Evolutionary conservation across 2,888 invertebrate species (phyloP), one percentile per base, ranked within the genome.

Genomic region (Dione vanillae): DNA sequence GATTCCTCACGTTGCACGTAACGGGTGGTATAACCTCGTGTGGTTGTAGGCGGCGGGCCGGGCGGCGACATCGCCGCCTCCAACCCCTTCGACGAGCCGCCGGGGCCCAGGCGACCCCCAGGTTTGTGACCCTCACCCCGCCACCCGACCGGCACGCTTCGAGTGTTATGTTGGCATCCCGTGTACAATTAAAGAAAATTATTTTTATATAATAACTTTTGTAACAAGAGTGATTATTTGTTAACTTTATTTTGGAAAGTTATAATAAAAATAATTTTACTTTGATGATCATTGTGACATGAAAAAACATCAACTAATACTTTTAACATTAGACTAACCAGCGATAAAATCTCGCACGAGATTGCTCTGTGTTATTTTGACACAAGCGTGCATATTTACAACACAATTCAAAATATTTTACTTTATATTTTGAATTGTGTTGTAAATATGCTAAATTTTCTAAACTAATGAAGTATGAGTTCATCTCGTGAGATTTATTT

Each of bases 31-130:
- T 77, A 79, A 75, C 75, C 74, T 75, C 78, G 78, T 82, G 79
- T 82, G 80, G 89, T 92, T 90, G 89, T 92, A 92, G 92, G 92
- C 91, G 92, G 91, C 83, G 92, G 91, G 87, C 88, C 90, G 79
- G 91, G 90, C 83, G 92, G 89, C 80, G 96, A 96, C 95, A 96
- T 97, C 88, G 96, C 95, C 95, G 96, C 96, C 90, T 96, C 96
- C 90, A 97, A 97, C 94, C 97, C 97, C 80, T 97, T 97, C 94
- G 97, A 97, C 93, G 97, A 97, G 94, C 95, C 95, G 86, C 94
- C 95, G 85, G 92, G 92, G 88, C 92, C 92, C 75, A 83, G 92
- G 81, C 86, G 91, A 89, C 90, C 92, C 87, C 93, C 91, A 94
- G 93, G 92, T 92, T 91, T 90, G 80, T 80, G 84, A 79, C 78